Evolutionary conservation across 1,140 invertebrate species (phyloP), one percentile per base, ranked within the genome.

Genomic region (Phthorimaea operculella): DNA sequence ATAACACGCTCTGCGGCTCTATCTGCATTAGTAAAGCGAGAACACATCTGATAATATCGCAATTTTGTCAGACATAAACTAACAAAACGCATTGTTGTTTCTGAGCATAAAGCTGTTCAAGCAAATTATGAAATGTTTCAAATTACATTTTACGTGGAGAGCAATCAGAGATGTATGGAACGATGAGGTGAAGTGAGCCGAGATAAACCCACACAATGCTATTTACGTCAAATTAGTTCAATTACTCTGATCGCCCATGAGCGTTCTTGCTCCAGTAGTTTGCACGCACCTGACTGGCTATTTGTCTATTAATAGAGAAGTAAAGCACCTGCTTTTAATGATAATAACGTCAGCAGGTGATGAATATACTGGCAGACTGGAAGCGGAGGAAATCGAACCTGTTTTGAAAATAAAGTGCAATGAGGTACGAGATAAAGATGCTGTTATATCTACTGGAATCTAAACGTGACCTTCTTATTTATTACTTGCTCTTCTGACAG

Each of bases 21-120:
- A 54, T 54, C 48, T 55, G 58, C 52, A 52, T 57, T 58, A 39
- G 44, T 59, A 47, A 62, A 48, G 55, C 63, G 56, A 57, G 58
- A 66, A 62, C 55, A 48, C 39, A 62, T 65, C 57, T 49, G 57
- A 59, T 57, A 52, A 54, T 52, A 61, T 64, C 58, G 60, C 59
- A 57, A 59, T 56, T 61, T 57, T 55, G 59, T 39, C n/a, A 2
- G n/a, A 10, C 36, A 39, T 39, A 39, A 39, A 39, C 10, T 39
- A 39, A 39, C 36, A 39, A 39, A 28, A 39, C 36, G 10, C 36
- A 59, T 55, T 60, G 62, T 58, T 57, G 60, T 60, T 51, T 51
- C 53, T 54, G 55, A 54, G 58, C 39, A 64, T 58, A 58, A 58
- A 51, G 55, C 57, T 33, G 39, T 4, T 28, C 6, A 4, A 28